Evolutionary conservation across 2,797 vertebrate genomes (phyloP), one percentile per base, ranked within the genome.

Genomic region (Glossophaga mutica): DNA sequence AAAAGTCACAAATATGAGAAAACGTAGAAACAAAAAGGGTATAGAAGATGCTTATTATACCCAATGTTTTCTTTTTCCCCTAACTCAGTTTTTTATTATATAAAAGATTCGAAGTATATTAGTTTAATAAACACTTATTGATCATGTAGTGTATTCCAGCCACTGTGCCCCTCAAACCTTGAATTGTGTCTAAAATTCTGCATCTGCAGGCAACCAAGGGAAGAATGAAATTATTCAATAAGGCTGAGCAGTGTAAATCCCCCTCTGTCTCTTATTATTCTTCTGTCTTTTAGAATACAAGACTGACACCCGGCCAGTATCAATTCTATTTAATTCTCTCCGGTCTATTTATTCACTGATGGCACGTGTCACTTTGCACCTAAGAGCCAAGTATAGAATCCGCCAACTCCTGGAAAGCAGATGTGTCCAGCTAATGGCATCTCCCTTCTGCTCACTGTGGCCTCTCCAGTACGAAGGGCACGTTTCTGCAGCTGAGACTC

Each of bases 321-420:
- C 82, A 91, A 71, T 94, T 95, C 59, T 91, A 87, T 94, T 89
- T 97, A 91, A 97, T 96, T 97, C 96, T 95, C 96, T 97, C 79
- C 0, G 83, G 95, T 95, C 95, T 96, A 50, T 96, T 96, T 97
- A 95, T 96, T 97, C 97, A 96, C 92, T 74, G 89, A 97, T 97
- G 79, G 48, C 94, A 93, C 0, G 4, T 55, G 77, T n/a, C 90
- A 82, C 96, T 96, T 95, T 96, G 79, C 94, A 96, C 89, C 87
- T 84, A 50, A 44, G 70, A 91, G 83, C 83, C 96, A 97, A 90
- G 76, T 86, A 29, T 59, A 95, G 94, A 91, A 90, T 93, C 93
- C 81, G 39, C 39, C 0, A 14, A 91, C 94, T 96, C 92, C 95
- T 95, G 96, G 95, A 91, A 90, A 96, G 79, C 96, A 98, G 96